Base-by-base conservation (phyloP, 2,888 invertebrate species). In the Eutolmus rufibarbis region DNA sequence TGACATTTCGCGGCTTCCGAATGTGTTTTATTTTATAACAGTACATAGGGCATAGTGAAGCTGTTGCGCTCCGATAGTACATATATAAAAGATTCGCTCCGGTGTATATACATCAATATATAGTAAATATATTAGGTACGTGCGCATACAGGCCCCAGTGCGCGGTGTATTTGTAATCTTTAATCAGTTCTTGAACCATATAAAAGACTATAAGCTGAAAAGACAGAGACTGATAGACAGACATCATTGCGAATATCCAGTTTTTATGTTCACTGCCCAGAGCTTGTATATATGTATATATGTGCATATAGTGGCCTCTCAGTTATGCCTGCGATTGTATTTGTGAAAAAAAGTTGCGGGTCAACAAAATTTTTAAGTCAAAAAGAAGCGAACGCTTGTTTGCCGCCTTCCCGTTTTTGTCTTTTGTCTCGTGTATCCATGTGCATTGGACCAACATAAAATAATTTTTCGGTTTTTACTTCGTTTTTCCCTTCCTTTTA, bases 321-420 rank as follows among this genome's bases (percentile, higher is more conserved):
- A 77, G 66, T 79, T 79, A 28, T 78, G 74, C 23, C 2, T 19
- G 7, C 9, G 23, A 19, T 23, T 85, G 84, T 88, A 31, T 88
- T 74, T 85, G 88, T 87, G 87, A 74, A 57, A 87, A 78, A 86
- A 87, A 85, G 79, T 89, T 88, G 88, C 89, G 88, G 88, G 88
- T 89, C 89, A 89, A 87, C 87, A 88, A 89, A 87, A 88, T 66
- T 66, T 86, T 77, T 51, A 56, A 86, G 74, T 86, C 77, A 56
- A 86, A 86, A 86, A 81, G 86, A 74, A 87, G 66, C 66, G 66
- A 66, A 66, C 56, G 84, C 86, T 40, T 82, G 88, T 37, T 84
- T 87, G 86, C 84, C 84, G 87, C 87, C 78, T 81, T 82, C 84
- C 81, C 77, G 86, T 81, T 86, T 77, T 82, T 86, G 86, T 87